Evolutionary conservation across 2,797 vertebrate species (phyloP).

Genomic region (Gobio occitaniae): DNA sequence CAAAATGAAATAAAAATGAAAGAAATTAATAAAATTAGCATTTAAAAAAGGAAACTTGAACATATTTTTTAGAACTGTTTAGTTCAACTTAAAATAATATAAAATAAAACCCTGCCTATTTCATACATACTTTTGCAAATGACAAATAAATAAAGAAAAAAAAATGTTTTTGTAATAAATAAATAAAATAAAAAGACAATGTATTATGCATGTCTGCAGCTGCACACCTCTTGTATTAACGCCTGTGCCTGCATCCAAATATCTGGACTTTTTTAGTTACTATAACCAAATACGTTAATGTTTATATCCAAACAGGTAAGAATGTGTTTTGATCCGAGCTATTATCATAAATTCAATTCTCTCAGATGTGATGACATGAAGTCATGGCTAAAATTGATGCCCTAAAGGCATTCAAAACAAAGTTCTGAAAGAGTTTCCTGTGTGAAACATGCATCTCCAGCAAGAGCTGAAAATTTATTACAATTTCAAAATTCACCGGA

Average conservation of each 20-base stretch:
- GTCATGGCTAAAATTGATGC: not conserved
- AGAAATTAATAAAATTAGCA: conserved; percentile 1
- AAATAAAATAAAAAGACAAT: not conserved
- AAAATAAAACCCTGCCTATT: not conserved
- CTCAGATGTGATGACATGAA: not conserved
- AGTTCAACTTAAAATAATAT: not conserved
- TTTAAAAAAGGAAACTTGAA: conserved; percentile 11
- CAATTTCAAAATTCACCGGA: conserved; percentile 12
- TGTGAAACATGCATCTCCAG: conserved; percentile 75
- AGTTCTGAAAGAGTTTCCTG: conserved; percentile 33
- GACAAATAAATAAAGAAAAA: not conserved
- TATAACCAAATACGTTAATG: not conserved
- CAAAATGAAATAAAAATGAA: conserved; percentile 28
- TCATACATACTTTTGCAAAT: not conserved
- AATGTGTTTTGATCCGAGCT: not conserved
- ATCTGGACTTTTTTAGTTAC: not conserved
- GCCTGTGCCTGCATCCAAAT: not conserved
- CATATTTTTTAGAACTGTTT: conserved; percentile 9
- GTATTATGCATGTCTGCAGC: not conserved
- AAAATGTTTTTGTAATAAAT: not conserved
- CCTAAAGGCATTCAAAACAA: conserved; percentile 18
- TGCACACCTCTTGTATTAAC: not conserved
- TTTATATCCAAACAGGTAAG: not conserved
- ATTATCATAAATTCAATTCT: conserved; percentile 1
- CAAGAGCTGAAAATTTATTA: conserved; percentile 69